Percentiles rank a stretch among this genome's conserved stretches.
Conservation (phyloP, 2,113 vertebrate genomes). For the Apus apus region DNA sequence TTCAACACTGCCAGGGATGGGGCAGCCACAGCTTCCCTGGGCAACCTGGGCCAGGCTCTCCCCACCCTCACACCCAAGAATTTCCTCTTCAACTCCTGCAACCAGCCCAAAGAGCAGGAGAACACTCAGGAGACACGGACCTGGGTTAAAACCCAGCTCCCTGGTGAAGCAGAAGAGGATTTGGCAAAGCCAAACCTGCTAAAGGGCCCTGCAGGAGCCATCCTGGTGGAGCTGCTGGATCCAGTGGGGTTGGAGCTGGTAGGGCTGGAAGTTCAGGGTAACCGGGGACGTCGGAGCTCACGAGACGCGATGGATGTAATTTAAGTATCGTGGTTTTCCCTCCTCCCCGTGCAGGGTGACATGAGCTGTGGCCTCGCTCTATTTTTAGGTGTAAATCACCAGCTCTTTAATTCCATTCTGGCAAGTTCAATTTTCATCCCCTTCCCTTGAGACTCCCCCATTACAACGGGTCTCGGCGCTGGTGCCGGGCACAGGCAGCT, state of each 20-base stretch:
- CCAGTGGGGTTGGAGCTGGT: not conserved
- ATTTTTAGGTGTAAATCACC: conserved; percentile 34
- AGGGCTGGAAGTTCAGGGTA: not conserved
- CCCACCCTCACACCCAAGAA: too few relatives aligned
- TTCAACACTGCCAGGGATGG: too few relatives aligned
- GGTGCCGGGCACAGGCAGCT: fast-evolving
- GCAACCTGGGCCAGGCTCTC: too few relatives aligned
- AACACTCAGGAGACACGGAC: not conserved
- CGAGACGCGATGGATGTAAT: not conserved
- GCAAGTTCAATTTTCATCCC: not conserved
- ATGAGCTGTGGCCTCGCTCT: not conserved
- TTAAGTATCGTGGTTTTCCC: not conserved
- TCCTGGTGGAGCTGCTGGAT: not conserved
- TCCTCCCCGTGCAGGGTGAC: not conserved
- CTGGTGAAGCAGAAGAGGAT: not conserved
- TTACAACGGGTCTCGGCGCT: not conserved
- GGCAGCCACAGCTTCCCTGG: too few relatives aligned
- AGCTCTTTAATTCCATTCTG: conserved; percentile 37
- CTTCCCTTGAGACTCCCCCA: not conserved
- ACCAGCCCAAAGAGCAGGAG: not conserved
- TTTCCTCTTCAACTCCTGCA: not conserved
- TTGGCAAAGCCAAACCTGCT: not conserved
- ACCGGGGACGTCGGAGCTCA: not conserved
- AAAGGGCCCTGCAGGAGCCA: fast-evolving
- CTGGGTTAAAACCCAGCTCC: not conserved